These are phyloP conservation scores for Steatocranus sp. DNA, from an alignment of 2,797 vertebrate species.

Conservation along the genomic window DNA sequence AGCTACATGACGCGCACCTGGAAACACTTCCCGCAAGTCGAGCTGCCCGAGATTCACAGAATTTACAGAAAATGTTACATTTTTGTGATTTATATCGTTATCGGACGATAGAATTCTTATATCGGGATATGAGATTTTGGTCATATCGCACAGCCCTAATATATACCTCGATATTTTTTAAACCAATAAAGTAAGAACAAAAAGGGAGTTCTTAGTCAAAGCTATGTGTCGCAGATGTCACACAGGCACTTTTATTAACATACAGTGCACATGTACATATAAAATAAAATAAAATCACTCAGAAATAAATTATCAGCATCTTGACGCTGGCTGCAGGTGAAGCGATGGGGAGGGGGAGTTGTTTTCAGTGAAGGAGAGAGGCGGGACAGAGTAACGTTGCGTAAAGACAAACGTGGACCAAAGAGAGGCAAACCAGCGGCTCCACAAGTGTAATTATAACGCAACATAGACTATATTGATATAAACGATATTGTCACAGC, in stretches of 20 bases:
- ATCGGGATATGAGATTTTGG: no score
- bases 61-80: no score
- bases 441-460: not conserved
- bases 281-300: rapidly evolving
- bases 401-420: not conserved
- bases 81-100: no score
- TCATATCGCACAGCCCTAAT: no score
- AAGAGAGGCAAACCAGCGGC: not conserved
- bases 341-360: not conserved
- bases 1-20: no score
- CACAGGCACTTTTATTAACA: not conserved
- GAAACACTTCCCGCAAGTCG: no score
- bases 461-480: not conserved
- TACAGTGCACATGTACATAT: not conserved
- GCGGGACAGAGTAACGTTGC: not conserved
- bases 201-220: not conserved
- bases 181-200: not conserved
- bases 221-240: not conserved
- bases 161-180: not conserved
- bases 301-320: not conserved
- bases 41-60: no score
- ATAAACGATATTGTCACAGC: not conserved
- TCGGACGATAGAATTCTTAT: no score
- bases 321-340: not conserved
- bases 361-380: not conserved